Conservation (phyloP, 2,797 vertebrate genomes). For the Danio jaintianensis region DNA sequence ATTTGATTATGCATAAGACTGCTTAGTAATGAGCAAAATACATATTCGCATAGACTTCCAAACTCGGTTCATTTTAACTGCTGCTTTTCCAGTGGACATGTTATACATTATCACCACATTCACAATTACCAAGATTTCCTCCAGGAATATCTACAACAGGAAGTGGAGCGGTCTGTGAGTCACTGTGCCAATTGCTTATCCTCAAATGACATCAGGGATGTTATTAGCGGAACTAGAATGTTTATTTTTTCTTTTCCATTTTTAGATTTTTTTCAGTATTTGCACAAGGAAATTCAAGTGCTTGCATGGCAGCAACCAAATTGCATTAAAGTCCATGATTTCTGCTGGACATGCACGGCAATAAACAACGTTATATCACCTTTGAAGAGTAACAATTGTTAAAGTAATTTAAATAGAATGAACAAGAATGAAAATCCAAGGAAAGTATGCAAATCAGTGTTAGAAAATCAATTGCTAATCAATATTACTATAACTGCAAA, state of each 20-base stretch:
- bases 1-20: conserved; percentile 49
- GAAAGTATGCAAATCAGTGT: background rate
- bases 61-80: conserved; percentile 7
- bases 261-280: background rate
- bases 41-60: conserved; percentile 35
- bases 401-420: background rate
- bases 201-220: conserved; percentile 10
- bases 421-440: background rate
- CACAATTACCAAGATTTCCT: conserved; percentile 33
- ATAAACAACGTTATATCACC: background rate
- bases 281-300: conserved; percentile 21
- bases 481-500: background rate
- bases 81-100: conserved; percentile 44
- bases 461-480: background rate
- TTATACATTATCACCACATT: conserved; percentile 24
- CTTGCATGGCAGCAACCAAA: background rate
- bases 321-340: background rate
- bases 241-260: conserved; percentile 48
- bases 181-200: conserved; percentile 18
- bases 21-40: conserved; percentile 48
- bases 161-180: conserved; percentile 6
- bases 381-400: background rate
- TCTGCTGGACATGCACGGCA: background rate
- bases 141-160: conserved; percentile 27
- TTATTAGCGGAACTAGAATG: conserved; percentile 37